These are phyloP conservation scores for Drosophila equinoxialis DNA, from an alignment of 1,140 invertebrate genomes.

Conservation along the genomic window DNA sequence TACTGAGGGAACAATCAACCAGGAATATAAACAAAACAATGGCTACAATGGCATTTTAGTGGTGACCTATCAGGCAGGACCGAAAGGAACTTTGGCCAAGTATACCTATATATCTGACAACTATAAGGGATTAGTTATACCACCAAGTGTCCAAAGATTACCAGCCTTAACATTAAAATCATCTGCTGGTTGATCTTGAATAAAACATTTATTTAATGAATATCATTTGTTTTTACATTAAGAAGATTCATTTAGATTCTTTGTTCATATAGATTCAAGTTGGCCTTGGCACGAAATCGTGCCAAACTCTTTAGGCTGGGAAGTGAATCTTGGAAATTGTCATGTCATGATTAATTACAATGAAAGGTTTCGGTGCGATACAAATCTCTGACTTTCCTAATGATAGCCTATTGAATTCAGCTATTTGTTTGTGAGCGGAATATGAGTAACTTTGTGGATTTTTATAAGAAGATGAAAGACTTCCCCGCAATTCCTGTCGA, in stretches of 20 bases:
- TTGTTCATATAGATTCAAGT: neutral
- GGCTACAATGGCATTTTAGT: neutral
- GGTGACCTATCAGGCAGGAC: slow-evolving; percentile 7
- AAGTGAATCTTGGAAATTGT: neutral
- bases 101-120: neutral
- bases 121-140: neutral
- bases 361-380: neutral
- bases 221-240: neutral
- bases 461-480: neutral
- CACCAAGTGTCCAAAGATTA: neutral
- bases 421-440: neutral
- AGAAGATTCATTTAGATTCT: neutral
- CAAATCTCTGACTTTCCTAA: neutral
- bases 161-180: neutral
- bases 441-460: neutral
- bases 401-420: neutral
- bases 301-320: neutral
- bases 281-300: neutral
- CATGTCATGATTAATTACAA: neutral
- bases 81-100: neutral
- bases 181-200: neutral
- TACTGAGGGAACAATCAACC: neutral
- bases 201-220: neutral
- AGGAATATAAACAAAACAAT: neutral
- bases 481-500: neutral